These are phyloP conservation scores for Pagetopsis macropterus DNA, from an alignment of 2,797 vertebrate species.

Conservation along the genomic window DNA sequence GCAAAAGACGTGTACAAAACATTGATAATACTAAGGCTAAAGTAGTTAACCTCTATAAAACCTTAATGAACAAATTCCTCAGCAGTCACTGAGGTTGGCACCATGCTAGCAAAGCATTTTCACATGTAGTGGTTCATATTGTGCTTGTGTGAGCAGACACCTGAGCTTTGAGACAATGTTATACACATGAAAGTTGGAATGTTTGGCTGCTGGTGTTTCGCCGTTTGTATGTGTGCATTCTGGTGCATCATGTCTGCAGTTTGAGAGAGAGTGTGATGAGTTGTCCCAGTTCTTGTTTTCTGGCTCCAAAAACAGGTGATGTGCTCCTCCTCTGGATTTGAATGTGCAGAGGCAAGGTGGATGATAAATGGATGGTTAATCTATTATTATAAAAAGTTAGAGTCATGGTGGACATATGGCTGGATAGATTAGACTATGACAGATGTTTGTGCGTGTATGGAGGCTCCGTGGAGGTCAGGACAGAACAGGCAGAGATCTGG, in stretches of 20 bases:
- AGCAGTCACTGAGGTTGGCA: constrained; percentile 68
- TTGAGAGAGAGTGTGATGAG: constrained; percentile 17
- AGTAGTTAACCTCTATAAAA: constrained; percentile 41
- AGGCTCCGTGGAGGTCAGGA: constrained; percentile 48
- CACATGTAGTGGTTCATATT: constrained; percentile 36
- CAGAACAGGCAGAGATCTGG: constrained; percentile 79
- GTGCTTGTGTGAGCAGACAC: constrained; percentile 52
- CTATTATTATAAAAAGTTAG: constrained; percentile 51
- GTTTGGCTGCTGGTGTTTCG: constrained; percentile 23
- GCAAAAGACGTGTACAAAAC: constrained; percentile 64
- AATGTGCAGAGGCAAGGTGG: constrained; percentile 25
- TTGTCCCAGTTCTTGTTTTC: constrained; percentile 38
- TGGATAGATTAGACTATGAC: constrained; percentile 41
- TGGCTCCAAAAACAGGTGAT: constrained; percentile 35
- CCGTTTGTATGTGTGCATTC: constrained; percentile 25
- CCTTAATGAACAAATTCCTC: constrained; percentile 40
- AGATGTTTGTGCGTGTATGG: constrained; percentile 28
- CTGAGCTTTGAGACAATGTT: constrained; percentile 61
- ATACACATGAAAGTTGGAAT: constrained; percentile 32
- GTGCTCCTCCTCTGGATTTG: constrained; percentile 33
- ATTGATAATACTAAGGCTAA: constrained; percentile 51
- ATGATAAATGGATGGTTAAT: constrained; percentile 31
- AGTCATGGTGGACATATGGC: constrained; percentile 39
- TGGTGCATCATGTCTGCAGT: constrained; percentile 26
- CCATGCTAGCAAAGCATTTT: constrained; percentile 50